These are phyloP conservation scores for Grus americana DNA, from an alignment of 2,113 vertebrate species.

Conservation along the genomic window DNA sequence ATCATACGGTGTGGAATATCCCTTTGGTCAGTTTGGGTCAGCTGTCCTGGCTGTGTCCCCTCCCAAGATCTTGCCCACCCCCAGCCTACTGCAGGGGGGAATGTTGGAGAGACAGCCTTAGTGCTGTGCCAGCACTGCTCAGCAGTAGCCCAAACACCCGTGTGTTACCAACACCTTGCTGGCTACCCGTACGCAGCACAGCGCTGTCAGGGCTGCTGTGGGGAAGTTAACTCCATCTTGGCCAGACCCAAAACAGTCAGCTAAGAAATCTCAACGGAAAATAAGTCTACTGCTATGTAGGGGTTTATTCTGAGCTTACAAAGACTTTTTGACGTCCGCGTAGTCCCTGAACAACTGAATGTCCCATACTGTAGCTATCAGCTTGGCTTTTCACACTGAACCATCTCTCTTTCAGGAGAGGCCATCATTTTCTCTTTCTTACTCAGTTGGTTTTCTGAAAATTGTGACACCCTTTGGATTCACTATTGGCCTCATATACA, in stretches of 20 bases:
- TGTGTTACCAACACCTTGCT: too few relatives aligned
- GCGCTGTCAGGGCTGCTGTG: too few relatives aligned
- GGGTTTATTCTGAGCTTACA: background rate
- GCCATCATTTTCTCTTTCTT: background rate
- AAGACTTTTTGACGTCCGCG: background rate
- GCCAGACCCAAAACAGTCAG: background rate
- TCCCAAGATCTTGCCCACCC: too few relatives aligned
- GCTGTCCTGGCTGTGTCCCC: too few relatives aligned
- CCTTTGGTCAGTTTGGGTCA: too few relatives aligned
- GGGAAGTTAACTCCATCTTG: too few relatives aligned
- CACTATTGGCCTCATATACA: background rate
- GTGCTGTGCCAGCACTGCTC: too few relatives aligned
- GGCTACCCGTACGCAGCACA: too few relatives aligned
- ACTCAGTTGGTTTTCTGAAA: background rate
- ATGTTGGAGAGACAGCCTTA: too few relatives aligned
- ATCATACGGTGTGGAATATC: too few relatives aligned
- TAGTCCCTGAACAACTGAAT: background rate
- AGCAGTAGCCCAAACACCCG: too few relatives aligned
- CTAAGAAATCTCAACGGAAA: background rate
- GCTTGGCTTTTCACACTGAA: background rate
- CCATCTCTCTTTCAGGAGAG: background rate
- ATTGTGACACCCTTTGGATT: background rate
- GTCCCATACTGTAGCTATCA: background rate
- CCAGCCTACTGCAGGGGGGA: too few relatives aligned
- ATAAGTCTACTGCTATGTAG: background rate